phyloP scores from a whole-genome alignment of 2,888 invertebrate species.

The Allophyes oxyacanthae region DNA sequence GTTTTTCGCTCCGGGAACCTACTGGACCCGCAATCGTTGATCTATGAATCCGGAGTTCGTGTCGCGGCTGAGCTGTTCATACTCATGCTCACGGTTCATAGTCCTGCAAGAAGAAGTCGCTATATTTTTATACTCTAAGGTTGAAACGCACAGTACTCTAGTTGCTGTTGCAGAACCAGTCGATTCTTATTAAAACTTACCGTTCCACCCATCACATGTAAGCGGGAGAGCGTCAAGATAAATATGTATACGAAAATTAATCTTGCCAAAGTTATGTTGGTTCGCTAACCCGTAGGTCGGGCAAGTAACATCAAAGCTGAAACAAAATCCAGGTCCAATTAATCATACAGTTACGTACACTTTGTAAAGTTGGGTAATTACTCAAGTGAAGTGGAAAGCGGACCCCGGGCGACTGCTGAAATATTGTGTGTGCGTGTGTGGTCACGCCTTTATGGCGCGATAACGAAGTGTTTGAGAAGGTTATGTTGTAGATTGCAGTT shows the following conservation, averaged over 20 bases:
- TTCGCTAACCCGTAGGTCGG: slow-evolving; percentile 27
- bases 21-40: no score
- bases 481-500: neutral
- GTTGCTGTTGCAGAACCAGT: no score
- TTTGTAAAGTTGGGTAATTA: slow-evolving; percentile 53
- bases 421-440: slow-evolving; percentile 23
- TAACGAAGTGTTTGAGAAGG: neutral
- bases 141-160: no score
- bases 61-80: no score
- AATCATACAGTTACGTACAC: slow-evolving; percentile 44
- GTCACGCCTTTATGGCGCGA: neutral
- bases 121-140: no score
- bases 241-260: slow-evolving; percentile 32
- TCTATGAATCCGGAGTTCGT: no score
- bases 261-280: slow-evolving; percentile 22
- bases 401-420: slow-evolving; percentile 33
- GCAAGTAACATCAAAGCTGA: slow-evolving; percentile 34
- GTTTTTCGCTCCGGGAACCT: no score
- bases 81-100: no score
- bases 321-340: slow-evolving; percentile 50
- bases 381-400: slow-evolving; percentile 46
- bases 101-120: no score
- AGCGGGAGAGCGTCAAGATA: slow-evolving; percentile 1
- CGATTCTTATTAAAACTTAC: no score
- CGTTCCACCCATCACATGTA: no score